phyloP scores from a whole-genome alignment of 2,797 vertebrate species.

The Lycodopsis pacificus region DNA sequence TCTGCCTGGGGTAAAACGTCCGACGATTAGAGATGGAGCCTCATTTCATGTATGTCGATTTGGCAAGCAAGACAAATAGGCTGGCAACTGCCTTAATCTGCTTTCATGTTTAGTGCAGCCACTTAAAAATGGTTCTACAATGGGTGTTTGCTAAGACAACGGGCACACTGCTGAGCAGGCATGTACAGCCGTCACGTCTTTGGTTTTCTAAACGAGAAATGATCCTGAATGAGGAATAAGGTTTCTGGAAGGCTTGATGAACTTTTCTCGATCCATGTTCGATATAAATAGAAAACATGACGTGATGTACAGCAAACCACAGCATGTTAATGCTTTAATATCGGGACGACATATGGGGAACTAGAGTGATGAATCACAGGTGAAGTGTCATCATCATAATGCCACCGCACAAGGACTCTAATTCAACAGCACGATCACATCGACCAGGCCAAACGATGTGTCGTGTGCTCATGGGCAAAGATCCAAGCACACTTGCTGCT shows the following conservation, averaged over 20 bases:
- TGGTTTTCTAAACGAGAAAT: neutral
- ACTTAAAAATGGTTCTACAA: neutral
- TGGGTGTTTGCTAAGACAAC: neutral
- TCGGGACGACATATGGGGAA: neutral
- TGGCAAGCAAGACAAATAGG: constrained; percentile 25
- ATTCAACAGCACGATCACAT: neutral
- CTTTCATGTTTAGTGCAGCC: constrained; percentile 17
- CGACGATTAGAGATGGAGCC: constrained; percentile 21
- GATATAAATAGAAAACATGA: neutral
- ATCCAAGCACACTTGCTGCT: neutral
- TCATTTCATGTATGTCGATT: constrained; percentile 30
- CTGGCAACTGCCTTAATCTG: constrained; percentile 22
- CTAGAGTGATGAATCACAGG: neutral
- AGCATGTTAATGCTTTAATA: neutral
- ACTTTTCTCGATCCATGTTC: neutral
- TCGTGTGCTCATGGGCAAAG: neutral
- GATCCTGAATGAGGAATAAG: neutral
- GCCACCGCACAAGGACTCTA: neutral
- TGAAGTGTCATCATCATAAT: neutral
- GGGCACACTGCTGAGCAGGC: neutral
- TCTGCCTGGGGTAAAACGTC: constrained; percentile 24
- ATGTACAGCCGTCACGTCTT: neutral
- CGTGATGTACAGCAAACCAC: neutral
- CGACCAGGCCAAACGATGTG: neutral
- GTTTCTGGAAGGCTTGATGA: neutral